phyloP scores from a whole-genome alignment of 2,888 invertebrate species.

The Cryptosula pallasiana region DNA sequence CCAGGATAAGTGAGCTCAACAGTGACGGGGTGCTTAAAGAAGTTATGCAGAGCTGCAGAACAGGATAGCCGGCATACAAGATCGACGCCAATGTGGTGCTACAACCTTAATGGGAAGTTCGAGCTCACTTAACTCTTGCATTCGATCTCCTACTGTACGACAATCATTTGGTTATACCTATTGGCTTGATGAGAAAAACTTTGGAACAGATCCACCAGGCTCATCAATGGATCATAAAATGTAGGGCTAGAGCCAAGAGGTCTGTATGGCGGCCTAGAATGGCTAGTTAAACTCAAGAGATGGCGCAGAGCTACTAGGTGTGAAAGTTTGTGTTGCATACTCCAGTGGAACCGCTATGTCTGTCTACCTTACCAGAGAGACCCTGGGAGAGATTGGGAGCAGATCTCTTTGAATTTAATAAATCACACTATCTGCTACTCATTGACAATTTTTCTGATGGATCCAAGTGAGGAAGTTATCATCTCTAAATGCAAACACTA shows the following conservation, averaged over 20 bases:
- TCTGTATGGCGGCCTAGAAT: background rate
- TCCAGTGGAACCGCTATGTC: background rate
- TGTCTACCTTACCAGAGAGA: background rate
- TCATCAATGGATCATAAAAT: background rate
- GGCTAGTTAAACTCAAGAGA: background rate
- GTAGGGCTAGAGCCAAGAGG: background rate
- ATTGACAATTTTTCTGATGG: background rate
- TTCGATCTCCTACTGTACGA: background rate
- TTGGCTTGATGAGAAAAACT: background rate
- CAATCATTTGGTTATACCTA: background rate
- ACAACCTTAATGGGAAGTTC: background rate
- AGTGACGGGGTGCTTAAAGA: background rate
- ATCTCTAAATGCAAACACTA: background rate
- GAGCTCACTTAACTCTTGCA: background rate
- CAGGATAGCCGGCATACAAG: background rate
- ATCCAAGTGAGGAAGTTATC: background rate
- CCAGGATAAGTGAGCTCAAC: too few species aligned
- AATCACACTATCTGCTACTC: background rate
- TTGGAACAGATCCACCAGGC: background rate
- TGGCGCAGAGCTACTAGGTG: background rate
- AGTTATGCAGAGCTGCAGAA: background rate
- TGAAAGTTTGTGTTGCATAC: background rate
- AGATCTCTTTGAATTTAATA: background rate
- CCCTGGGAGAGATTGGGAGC: slow-evolving; percentile 2
- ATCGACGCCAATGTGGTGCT: background rate